Evolutionary conservation across 1,140 invertebrate species (phyloP), one percentile per base, ranked within the genome.

Genomic region (Argopecten irradians): DNA sequence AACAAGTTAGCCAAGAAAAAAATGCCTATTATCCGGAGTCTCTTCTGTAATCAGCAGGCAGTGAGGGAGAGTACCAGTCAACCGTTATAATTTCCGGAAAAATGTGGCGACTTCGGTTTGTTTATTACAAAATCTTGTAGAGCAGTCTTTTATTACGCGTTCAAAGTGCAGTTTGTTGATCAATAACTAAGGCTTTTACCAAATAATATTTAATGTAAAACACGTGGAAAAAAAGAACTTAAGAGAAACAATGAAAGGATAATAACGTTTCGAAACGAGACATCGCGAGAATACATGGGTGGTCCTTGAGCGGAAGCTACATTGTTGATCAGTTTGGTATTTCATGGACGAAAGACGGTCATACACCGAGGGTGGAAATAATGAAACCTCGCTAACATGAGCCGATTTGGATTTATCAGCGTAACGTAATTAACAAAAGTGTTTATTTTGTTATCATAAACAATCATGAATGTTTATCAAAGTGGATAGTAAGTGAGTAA

Each of bases 221-320:
- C 22, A 28, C 28, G 8, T 28, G n/a, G 22, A n/a, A 71, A 71
- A 71, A 71, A 1, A 7, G 55, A 71, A 71, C 55, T 22, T 28
- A 28, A n/a, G 22, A 71, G 13, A 28, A 7, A 71, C n/a, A 28
- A 71, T 71, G n/a, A 71, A 71, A 28, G n/a, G n/a, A 5, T n/a
- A n/a, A 28, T n/a, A 71, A 71, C 55, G 55, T 16, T 3, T 16
- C n/a, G 84, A 39, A 22, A 71, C 86, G 86, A 83, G 86, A 87
- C 28, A 41, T 28, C 2, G 33, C 86, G 86, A 87, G 86, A 83
- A 71, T 87, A 83, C 83, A 19, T 87, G 86, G 86, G 86, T 87
- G 86, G 86, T 87, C 86, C 83, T 13, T 19, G 33, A 87, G 39
- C 86, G 86, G 86, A 87, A 87, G 36, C 35, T 34, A 39, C 13